A percentile compares a stretch with the other conserved stretches of the same genome.
phyloP scores from a whole-genome alignment of 2,113 vertebrate genomes.

The Hemiprocne comata region DNA sequence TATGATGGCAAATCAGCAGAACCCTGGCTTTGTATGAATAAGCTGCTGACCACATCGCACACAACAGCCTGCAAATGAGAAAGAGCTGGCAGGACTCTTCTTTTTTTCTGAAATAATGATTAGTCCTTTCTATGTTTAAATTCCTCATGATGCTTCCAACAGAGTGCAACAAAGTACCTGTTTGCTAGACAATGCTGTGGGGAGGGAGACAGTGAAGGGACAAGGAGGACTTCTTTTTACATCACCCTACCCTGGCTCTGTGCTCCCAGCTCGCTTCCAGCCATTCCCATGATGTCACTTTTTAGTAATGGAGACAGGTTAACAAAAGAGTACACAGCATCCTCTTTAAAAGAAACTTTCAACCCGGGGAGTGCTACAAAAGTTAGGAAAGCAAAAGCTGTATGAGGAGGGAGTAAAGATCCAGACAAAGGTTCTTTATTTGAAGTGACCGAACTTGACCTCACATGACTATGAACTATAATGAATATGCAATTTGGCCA shows the following conservation, averaged over 20 bases:
- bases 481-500: slow-evolving; percentile 45
- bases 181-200: neutral
- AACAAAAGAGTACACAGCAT: slow-evolving; percentile 50
- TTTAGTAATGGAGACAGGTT: neutral
- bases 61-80: slow-evolving; percentile 8
- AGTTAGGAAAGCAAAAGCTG: slow-evolving; percentile 39
- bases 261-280: neutral
- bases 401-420: neutral
- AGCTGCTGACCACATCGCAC: neutral
- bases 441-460: slow-evolving; percentile 5
- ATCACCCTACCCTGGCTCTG: neutral
- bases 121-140: neutral
- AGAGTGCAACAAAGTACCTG: slow-evolving; percentile 31
- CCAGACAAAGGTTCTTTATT: slow-evolving; percentile 54
- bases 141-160: slow-evolving; percentile 29
- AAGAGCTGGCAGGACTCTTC: neutral
- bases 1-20: neutral
- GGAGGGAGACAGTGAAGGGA: neutral
- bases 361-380: neutral
- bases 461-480: slow-evolving; percentile 34
- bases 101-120: neutral
- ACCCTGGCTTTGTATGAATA: slow-evolving; percentile 13
- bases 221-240: neutral
- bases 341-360: slow-evolving; percentile 41
- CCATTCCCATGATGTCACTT: slow-evolving; percentile 61